Conservation (phyloP, 2,113 vertebrate genomes). For the Rattus norvegicus region GRCr8 NC_086020.1:190423001-190423500, state of each 20-base stretch:
- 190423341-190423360: background rate
- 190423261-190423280: background rate
- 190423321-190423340: background rate
- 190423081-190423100: background rate
- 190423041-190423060: background rate
- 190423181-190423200: background rate
- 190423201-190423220: background rate
- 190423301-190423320: background rate
- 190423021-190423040: background rate
- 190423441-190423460: background rate
- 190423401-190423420: background rate
- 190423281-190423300: background rate
- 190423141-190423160: background rate
- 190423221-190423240: background rate
- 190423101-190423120: background rate
- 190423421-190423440: slow-evolving; percentile 35
- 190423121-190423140: background rate
- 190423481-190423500: background rate
- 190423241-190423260: background rate
- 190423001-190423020: background rate
- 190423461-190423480: background rate
- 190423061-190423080: background rate
- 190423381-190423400: background rate
- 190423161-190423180: background rate
- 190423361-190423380: background rate